Evolutionary conservation across 2,797 vertebrate genomes (phyloP).

Genomic region (Aratinga solstitialis): DNA sequence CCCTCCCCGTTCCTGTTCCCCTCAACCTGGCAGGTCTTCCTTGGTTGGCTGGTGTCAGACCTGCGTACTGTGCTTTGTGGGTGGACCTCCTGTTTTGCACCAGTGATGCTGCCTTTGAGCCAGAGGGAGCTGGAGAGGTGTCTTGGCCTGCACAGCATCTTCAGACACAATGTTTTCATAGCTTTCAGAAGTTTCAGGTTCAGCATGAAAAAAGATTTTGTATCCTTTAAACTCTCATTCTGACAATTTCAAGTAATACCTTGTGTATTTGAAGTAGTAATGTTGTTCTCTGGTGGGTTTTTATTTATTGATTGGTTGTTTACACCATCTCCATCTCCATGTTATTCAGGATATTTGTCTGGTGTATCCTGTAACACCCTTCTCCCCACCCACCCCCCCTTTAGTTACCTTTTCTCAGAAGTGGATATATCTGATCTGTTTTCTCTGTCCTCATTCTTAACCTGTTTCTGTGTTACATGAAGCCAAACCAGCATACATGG

Average conservation of each 20-base stretch:
- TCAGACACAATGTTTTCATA: not conserved
- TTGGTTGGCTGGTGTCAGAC: fast-evolving
- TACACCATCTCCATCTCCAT: not conserved
- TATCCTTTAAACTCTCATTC: not conserved
- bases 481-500: fast-evolving
- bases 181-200: not conserved
- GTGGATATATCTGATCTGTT: not conserved
- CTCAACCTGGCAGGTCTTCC: not conserved
- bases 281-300: not conserved
- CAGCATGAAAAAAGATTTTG: not conserved
- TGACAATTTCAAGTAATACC: not conserved
- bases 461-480: not conserved
- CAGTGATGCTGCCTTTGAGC: not conserved
- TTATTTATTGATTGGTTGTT: not conserved
- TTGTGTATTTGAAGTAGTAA: not conserved
- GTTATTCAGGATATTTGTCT: not conserved
- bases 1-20: not conserved
- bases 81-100: not conserved
- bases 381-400: too few species aligned
- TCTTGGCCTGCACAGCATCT: not conserved
- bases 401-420: not conserved
- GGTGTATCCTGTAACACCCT: fast-evolving
- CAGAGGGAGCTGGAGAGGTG: not conserved
- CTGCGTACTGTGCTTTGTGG: not conserved
- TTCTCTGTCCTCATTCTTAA: not conserved